Base-by-base conservation (phyloP, 2,113 vertebrate species). In the Thymallus thymallus region DNA sequence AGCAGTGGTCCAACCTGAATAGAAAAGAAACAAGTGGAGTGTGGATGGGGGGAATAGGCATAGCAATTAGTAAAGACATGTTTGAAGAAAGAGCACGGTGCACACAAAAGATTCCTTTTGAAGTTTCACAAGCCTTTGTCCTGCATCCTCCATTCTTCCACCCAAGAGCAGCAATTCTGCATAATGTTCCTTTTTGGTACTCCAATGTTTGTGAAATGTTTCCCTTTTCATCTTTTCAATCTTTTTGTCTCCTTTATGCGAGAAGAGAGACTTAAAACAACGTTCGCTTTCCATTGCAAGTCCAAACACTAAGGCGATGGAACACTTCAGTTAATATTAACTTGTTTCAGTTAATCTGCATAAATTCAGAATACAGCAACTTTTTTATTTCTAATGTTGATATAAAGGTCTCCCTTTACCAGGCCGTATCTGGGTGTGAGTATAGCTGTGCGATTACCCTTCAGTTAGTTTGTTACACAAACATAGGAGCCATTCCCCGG, bases 1-100 rank as follows among this genome's bases (percentile, higher is more conserved):
- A 71, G 69, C 67, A 76, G 71, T 32, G 65, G 69, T 41, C 45
- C 67, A 83, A 84, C 75, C 88, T 78, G 70, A 82, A 88, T 72
- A 29, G 72, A 86, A 82, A 75, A 82, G 72, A 77, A 41, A 41
- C 35, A 2, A 35, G 32, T 35, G 6, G 1, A 41, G 35, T 10
- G 35, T 41, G 35, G 35, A 41, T 29, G 9, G 35, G 9, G 35
- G 9, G 35, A 41, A 41, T 41, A 10, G 35, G 87, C 87, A 84
- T 69, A 89, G 91, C 92, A 95, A 95, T 96, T 96, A 94, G 92
- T 92, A 90, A 89, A 86, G 90, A 91, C 82, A 85, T 86, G 90
- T 91, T 90, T 90, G 82, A 90, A 45, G 76, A 30, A 51, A 35
- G 20, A 22, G 30, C 6, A 26, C 9, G 10, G 13, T 14, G 78